Evolutionary conservation across 1,140 invertebrate species (phyloP).

Genomic region (Drosophila erecta): DNA sequence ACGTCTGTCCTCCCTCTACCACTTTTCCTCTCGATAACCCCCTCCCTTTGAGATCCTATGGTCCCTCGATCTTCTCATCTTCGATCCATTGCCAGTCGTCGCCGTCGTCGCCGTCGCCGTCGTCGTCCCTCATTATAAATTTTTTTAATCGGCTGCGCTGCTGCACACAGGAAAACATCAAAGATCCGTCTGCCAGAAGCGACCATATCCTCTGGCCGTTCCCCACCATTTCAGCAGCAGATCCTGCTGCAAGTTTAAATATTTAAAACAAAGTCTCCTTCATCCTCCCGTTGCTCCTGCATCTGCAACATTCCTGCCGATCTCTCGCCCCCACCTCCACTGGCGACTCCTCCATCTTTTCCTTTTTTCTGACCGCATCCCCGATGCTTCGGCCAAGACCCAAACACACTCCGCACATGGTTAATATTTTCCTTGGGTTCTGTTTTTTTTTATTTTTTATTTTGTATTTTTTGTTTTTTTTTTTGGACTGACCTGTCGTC

Average conservation of each 20-base stretch:
- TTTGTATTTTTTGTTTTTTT: slow-evolving; percentile 15
- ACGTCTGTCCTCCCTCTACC: slow-evolving; percentile 23
- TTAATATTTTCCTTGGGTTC: slow-evolving; percentile 65
- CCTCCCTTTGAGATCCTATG: too few species aligned
- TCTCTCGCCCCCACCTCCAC: slow-evolving; percentile 65
- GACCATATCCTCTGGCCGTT: slow-evolving; percentile 23
- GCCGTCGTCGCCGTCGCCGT: slow-evolving; percentile 46
- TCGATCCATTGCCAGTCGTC: slow-evolving; percentile 36
- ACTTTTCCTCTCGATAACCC: not conserved
- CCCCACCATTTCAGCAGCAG: slow-evolving; percentile 24
- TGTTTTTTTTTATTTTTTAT: slow-evolving; percentile 23
- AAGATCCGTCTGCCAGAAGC: slow-evolving; percentile 72
- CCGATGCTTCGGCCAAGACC: slow-evolving; percentile 21
- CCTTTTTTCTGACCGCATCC: slow-evolving; percentile 50
- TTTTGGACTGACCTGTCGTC: slow-evolving; percentile 58
- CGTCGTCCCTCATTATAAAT: slow-evolving; percentile 78
- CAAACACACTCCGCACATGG: slow-evolving; percentile 53
- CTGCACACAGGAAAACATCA: slow-evolving; percentile 66
- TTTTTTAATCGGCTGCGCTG: slow-evolving; percentile 76
- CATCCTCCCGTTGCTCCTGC: slow-evolving; percentile 19
- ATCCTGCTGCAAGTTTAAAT: slow-evolving; percentile 77
- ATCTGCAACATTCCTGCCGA: slow-evolving; percentile 73
- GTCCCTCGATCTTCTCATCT: slow-evolving; percentile 23
- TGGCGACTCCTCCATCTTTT: slow-evolving; percentile 12
- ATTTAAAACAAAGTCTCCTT: slow-evolving; percentile 78